A percentile compares a stretch with the other conserved stretches of the same genome.
These are phyloP conservation scores for Diaphora mendica DNA, from an alignment of 2,888 invertebrate genomes.

Conservation along the genomic window DNA sequence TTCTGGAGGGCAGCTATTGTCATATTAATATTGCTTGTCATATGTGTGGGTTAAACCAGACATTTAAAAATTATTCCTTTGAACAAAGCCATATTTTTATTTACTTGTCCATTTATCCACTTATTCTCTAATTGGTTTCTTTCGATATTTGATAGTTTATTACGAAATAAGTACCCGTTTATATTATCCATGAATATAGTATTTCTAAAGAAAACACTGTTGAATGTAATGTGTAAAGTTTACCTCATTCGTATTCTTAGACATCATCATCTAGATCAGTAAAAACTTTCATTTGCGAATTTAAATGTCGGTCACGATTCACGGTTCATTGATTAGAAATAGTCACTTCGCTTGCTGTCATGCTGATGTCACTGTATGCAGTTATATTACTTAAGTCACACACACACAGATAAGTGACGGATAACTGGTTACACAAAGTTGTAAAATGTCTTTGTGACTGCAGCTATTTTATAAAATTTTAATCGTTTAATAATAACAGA, in stretches of 20 bases:
- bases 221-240: neutral
- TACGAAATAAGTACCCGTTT: neutral
- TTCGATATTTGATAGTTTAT: neutral
- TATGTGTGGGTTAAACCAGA: too few relatives aligned
- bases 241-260: constrained; percentile 16
- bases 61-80: too few relatives aligned
- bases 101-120: too few relatives aligned
- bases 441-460: neutral
- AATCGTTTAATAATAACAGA: neutral
- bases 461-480: neutral
- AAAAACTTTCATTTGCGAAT: constrained; percentile 14
- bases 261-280: constrained; percentile 11
- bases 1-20: too few relatives aligned
- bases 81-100: too few relatives aligned
- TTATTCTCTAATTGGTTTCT: neutral
- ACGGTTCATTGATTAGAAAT: constrained; percentile 17
- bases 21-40: too few relatives aligned
- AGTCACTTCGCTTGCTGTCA: neutral
- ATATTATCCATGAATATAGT: neutral
- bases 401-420: constrained; percentile 6
- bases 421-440: constrained; percentile 16
- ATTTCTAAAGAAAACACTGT: constrained; percentile 6
- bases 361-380: constrained; percentile 10
- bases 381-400: constrained; percentile 4
- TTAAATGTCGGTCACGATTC: constrained; percentile 7